Conservation (phyloP, 2,797 vertebrate genomes). For the Australoheros facetus region DNA sequence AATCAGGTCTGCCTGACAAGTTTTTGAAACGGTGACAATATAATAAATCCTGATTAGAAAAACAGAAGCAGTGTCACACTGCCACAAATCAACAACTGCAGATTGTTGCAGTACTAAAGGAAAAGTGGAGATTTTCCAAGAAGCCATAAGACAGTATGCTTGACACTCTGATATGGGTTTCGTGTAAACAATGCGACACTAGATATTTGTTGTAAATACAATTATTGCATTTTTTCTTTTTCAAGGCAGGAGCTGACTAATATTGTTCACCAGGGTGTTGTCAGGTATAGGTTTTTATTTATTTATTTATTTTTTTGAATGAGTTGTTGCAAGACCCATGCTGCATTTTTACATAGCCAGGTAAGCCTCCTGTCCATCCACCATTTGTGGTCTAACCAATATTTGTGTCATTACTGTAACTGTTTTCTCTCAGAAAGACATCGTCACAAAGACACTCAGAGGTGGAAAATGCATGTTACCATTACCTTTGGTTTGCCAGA, state of each 20-base stretch:
- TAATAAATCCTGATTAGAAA: constrained; percentile 31
- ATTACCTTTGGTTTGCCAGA: neutral
- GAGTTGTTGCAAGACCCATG: neutral
- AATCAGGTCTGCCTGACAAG: constrained; percentile 18
- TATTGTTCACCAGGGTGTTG: neutral
- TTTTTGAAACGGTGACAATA: constrained; percentile 4
- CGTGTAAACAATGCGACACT: neutral
- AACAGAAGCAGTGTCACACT: constrained; percentile 2
- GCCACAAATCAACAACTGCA: neutral
- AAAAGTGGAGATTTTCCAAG: too few relatives aligned
- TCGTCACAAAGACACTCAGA: neutral
- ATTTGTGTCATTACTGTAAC: constrained; percentile 11
- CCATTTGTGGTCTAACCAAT: constrained; percentile 22
- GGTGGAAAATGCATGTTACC: neutral
- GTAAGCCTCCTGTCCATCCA: neutral
- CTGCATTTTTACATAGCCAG: constrained; percentile 13
- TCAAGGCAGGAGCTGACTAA: neutral
- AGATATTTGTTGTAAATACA: neutral
- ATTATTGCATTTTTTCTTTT: neutral
- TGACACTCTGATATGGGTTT: neutral
- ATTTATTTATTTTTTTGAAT: neutral
- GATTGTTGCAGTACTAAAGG: neutral
- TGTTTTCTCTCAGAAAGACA: constrained; percentile 9
- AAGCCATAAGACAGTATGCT: too few relatives aligned
- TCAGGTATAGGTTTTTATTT: neutral